These are phyloP conservation scores for Orthosia cruda DNA, from an alignment of 2,888 invertebrate species.

Conservation along the genomic window DNA sequence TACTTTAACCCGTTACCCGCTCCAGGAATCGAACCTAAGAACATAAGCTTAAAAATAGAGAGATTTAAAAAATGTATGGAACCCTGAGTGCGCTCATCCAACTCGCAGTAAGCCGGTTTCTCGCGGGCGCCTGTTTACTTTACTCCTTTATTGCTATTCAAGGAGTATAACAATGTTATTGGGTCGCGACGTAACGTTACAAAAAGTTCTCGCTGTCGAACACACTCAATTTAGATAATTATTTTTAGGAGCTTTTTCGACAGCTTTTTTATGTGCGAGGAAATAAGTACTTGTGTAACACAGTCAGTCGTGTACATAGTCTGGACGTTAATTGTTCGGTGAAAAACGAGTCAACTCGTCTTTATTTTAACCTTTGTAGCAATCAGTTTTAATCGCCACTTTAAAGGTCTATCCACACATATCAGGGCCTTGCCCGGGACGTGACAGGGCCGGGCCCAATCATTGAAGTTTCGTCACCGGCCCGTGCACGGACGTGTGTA, in stretches of 20 bases:
- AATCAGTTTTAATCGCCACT: no score
- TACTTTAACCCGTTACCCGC: not conserved
- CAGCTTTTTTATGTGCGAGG: not conserved
- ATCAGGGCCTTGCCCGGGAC: no score
- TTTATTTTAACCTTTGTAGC: no score
- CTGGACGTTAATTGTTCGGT: not conserved
- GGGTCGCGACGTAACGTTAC: conserved; percentile 27
- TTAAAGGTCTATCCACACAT: no score
- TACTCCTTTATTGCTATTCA: conserved; percentile 59
- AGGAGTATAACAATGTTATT: conserved; percentile 61
- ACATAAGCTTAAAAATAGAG: not conserved
- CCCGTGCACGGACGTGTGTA: no score
- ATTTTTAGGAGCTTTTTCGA: not conserved
- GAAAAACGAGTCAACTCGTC: no score
- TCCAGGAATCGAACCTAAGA: not conserved
- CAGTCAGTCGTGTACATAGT: not conserved
- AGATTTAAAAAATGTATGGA: not conserved
- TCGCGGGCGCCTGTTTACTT: conserved; percentile 58
- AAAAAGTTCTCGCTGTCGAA: conserved; percentile 4
- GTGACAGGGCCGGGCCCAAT: no score
- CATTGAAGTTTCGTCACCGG: no score
- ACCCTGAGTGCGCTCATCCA: not conserved
- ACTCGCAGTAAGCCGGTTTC: not conserved
- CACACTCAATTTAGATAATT: conserved; percentile 13
- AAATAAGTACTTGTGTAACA: not conserved